Conservation (phyloP, 2,797 vertebrate genomes). For the Argya squamiceps region DNA sequence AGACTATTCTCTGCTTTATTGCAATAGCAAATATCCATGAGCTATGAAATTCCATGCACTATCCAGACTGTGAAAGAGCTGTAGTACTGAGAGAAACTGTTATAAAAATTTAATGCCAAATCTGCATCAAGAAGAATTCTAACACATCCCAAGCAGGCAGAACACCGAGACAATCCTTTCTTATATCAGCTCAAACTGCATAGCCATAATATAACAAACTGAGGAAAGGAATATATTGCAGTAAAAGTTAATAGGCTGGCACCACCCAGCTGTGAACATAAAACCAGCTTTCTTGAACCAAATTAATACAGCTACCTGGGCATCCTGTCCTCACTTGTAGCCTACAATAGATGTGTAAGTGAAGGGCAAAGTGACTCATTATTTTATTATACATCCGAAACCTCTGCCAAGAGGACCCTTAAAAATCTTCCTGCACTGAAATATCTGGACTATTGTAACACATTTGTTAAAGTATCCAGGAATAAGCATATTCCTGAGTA, state of each 20-base stretch:
- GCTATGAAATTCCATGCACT: not conserved
- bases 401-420: not conserved
- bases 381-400: not conserved
- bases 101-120: not conserved
- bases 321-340: not conserved
- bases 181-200: not conserved
- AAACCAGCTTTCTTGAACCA: not conserved
- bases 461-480: not conserved
- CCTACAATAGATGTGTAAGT: not conserved
- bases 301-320: not conserved
- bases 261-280: not conserved
- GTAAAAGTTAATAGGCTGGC: not conserved
- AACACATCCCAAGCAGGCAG: not conserved
- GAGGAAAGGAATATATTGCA: not conserved
- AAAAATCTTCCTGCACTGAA: not conserved
- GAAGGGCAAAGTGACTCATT: not conserved
- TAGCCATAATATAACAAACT: not conserved
- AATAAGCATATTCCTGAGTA: not conserved
- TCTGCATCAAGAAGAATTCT: not conserved
- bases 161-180: not conserved
- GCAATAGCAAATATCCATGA: not conserved
- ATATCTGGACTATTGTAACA: not conserved
- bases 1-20: not conserved
- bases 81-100: not conserved
- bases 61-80: not conserved